phyloP scores from a whole-genome alignment of 2,797 vertebrate genomes.

The Microctenopoma stevenorrisi region DNA sequence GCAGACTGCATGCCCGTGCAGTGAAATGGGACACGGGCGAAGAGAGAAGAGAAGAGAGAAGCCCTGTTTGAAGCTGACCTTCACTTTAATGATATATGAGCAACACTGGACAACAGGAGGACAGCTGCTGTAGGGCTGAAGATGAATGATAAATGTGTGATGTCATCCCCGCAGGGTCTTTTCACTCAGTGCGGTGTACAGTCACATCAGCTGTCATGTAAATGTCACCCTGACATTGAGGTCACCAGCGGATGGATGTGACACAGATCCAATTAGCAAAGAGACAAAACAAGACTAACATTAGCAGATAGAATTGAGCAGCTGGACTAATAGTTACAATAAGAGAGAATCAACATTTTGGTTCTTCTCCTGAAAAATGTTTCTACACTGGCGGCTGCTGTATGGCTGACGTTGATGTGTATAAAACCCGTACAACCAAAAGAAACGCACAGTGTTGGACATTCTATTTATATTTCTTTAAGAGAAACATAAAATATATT shows the following conservation, averaged over 20 bases:
- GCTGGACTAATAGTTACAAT: not conserved
- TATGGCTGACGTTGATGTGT: not conserved
- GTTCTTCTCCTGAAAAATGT: slow-evolving; percentile 6
- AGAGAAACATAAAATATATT: not conserved
- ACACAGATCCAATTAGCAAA: slow-evolving; percentile 18
- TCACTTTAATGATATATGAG: slow-evolving; percentile 83
- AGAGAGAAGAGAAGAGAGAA: slow-evolving; percentile 76
- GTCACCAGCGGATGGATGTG: slow-evolving; percentile 30
- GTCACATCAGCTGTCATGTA: slow-evolving; percentile 52
- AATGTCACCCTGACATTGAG: slow-evolving; percentile 53
- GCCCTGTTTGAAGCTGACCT: slow-evolving; percentile 83
- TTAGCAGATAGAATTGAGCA: not conserved
- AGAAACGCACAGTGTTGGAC: not conserved
- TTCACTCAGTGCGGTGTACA: slow-evolving; percentile 41
- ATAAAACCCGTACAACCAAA: not conserved
- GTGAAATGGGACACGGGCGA: slow-evolving; percentile 81
- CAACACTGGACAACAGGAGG: slow-evolving; percentile 62
- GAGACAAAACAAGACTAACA: slow-evolving; percentile 16
- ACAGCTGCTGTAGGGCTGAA: slow-evolving; percentile 72
- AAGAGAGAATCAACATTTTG: not conserved
- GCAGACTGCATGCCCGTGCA: slow-evolving; percentile 73
- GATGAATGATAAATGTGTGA: slow-evolving; percentile 71
- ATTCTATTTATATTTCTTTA: not conserved
- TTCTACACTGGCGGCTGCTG: not conserved
- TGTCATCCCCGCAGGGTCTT: slow-evolving; percentile 66